phyloP scores from a whole-genome alignment of 2,797 vertebrate genomes.

The Emys orbicularis region DNA sequence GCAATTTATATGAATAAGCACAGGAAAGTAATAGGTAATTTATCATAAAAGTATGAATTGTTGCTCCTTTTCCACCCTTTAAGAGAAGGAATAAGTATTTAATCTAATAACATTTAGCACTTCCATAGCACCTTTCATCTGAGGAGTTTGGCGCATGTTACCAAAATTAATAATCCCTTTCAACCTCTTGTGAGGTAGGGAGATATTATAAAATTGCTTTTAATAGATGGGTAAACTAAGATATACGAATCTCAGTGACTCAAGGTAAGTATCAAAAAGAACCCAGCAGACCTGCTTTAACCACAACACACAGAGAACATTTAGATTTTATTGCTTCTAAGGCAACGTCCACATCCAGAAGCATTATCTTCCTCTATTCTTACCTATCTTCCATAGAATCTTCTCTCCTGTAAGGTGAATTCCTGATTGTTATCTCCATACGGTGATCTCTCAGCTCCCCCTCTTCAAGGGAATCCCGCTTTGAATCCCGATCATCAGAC shows the following conservation, averaged over 20 bases:
- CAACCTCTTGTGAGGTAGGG: not conserved
- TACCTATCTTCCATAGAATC: constrained; percentile 97
- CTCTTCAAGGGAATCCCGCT: constrained; percentile 98
- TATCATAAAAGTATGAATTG: not conserved
- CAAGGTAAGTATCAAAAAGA: not conserved
- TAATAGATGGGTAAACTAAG: not conserved
- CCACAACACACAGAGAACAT: not conserved
- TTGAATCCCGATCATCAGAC: constrained; percentile 98
- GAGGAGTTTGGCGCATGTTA: not conserved
- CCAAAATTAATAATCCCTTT: not conserved
- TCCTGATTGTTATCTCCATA: constrained; percentile 99
- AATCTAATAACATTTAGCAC: not conserved
- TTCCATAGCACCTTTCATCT: fast-evolving
- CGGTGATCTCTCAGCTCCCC: constrained; percentile 97
- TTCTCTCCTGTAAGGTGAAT: constrained; percentile 94
- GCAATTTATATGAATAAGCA: not conserved
- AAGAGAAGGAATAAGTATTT: not conserved
- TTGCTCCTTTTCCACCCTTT: not conserved
- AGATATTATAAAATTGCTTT: fast-evolving
- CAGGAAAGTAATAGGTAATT: fast-evolving
- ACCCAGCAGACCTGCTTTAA: not conserved
- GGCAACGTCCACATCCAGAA: not conserved
- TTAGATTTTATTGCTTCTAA: not conserved
- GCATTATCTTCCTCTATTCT: not conserved
- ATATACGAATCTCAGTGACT: not conserved